A percentile compares a stretch with the other conserved stretches of the same genome.
Evolutionary conservation across 2,113 vertebrate species (phyloP).

Genomic region (Felis chaus): DNA sequence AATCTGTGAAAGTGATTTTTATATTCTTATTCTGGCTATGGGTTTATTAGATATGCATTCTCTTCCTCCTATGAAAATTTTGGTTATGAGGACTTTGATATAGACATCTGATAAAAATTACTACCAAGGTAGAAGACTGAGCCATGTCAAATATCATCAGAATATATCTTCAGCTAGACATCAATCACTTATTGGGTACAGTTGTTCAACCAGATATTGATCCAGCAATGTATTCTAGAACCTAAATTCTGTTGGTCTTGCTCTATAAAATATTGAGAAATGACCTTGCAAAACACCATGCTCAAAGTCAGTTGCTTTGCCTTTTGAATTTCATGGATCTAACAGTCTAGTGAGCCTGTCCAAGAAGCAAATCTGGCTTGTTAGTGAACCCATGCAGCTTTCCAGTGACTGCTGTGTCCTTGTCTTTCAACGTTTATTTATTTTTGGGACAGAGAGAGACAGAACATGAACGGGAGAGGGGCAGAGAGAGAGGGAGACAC

Average conservation of each 20-base stretch:
- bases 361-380: background rate
- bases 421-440: no score
- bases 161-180: conserved; percentile 37
- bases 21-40: background rate
- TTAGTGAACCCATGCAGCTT: background rate
- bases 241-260: conserved; percentile 32
- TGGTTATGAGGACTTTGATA: background rate
- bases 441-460: no score
- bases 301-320: conserved; percentile 39
- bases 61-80: background rate
- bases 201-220: conserved; percentile 56
- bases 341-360: background rate
- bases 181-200: conserved; percentile 3
- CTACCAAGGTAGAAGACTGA: conserved; percentile 2
- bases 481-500: no score
- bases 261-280: background rate
- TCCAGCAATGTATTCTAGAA: conserved; percentile 24
- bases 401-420: background rate
- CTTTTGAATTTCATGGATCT: conserved; percentile 16
- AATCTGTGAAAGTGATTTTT: background rate
- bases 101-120: conserved; percentile 57
- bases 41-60: background rate
- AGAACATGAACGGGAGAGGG: no score
- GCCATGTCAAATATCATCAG: background rate
- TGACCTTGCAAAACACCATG: background rate